These are phyloP conservation scores for Schizopygopsis malacanthus DNA, from an alignment of 2,797 vertebrate species.

Conservation along the genomic window DNA sequence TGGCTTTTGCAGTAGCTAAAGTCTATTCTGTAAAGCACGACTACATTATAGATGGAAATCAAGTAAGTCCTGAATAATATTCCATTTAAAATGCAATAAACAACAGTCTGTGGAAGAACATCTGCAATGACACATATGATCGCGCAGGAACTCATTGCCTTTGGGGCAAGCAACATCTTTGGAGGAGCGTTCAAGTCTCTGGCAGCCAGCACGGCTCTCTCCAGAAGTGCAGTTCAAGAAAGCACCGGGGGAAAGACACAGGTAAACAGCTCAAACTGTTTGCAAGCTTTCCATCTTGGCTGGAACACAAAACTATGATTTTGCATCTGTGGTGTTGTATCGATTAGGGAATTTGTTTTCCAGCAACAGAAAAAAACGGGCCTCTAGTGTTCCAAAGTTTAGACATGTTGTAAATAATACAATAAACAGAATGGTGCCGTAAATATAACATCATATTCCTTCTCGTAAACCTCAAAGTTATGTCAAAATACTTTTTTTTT, in stretches of 20 bases:
- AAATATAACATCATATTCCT: not conserved
- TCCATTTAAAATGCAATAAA: not conserved
- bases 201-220: slow-evolving; percentile 90
- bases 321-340: not conserved
- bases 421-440: not conserved
- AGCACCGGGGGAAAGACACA: slow-evolving; percentile 98
- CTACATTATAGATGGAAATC: slow-evolving; percentile 90
- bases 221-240: slow-evolving; percentile 93
- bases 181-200: slow-evolving; percentile 89
- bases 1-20: slow-evolving; percentile 93
- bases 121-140: not conserved
- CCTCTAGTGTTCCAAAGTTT: slow-evolving; percentile 45
- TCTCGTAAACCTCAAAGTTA: not conserved
- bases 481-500: not conserved
- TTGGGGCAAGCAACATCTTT: slow-evolving; percentile 92
- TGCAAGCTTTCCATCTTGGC: slow-evolving; percentile 3
- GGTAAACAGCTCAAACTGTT: slow-evolving; percentile 73
- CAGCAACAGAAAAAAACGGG: slow-evolving; percentile 29
- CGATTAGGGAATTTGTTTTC: not conserved
- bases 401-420: not conserved
- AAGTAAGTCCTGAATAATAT: slow-evolving; percentile 75
- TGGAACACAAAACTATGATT: not conserved
- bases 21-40: slow-evolving; percentile 94
- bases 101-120: not conserved
- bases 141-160: slow-evolving; percentile 90